Evolutionary conservation across 2,888 invertebrate genomes (phyloP), one percentile per base, ranked within the genome.

Genomic region (Drosophila algonquin): DNA sequence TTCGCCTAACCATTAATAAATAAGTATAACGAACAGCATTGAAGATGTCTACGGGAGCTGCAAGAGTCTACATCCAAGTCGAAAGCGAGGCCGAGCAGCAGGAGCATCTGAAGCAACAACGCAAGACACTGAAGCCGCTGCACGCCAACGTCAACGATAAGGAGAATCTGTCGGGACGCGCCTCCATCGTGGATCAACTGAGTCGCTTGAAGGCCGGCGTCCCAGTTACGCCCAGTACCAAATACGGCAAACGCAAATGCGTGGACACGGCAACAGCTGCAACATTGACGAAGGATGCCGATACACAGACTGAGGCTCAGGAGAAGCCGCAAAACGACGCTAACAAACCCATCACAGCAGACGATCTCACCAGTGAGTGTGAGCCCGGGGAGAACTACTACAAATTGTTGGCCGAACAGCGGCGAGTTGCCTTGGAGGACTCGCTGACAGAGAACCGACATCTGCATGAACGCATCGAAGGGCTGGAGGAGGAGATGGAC

Each of bases 341-440:
- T 2, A 78, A 82, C 52, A 74, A 76, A 5, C 77, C 89, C 14
- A 93, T 96, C 45, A 94, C 94, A 54, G 94, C 92, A 10, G 94
- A 95, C 78, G 96, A 97, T 90, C 93, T 97, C 44, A 96, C 95
- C 1, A 94, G 94, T 48, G 94, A 94, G 64, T 94, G 94, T 63
- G 94, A 93, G 45, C 95, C 96, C 4, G 95, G 96, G 64, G 95
- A 95, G 86, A 94, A 94, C 73, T 97, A 97, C 90, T 97, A 96
- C 96, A 93, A 96, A 91, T 93, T 94, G 52, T 90, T 97, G 73
- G 96, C 96, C 27, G 96, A 96, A 90, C 95, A 95, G 84, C 94
- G 96, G 69, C 94, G 95, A 65, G 92, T 94, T 79, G 95, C 95
- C 2, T 91, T 97, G 30, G 94, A 96, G 82, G 94, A 95, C 72